Evolutionary conservation across 2,113 vertebrate species (phyloP).

Genomic region (Rhinogobius similis): DNA sequence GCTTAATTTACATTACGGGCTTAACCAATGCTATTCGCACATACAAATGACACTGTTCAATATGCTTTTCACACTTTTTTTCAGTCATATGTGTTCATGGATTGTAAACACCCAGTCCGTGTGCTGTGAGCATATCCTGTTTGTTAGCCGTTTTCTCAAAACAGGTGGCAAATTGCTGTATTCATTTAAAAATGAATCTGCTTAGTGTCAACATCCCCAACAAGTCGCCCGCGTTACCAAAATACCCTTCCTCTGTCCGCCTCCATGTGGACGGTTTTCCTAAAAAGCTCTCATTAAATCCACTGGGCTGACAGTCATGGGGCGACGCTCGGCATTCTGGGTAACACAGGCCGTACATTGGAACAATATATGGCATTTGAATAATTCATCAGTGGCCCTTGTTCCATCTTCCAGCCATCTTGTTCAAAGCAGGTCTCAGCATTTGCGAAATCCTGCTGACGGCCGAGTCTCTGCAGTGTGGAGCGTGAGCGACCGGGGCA

Average conservation of each 20-base stretch:
- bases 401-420: background rate
- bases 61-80: background rate
- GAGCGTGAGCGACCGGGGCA: background rate
- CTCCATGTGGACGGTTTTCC: conserved; percentile 16
- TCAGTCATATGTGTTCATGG: background rate
- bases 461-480: background rate
- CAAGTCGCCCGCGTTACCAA: conserved; percentile 12
- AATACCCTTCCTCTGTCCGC: conserved; percentile 46
- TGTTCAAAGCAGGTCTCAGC: background rate
- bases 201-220: conserved; percentile 8
- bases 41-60: background rate
- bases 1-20: background rate
- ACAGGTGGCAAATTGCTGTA: conserved; percentile 32
- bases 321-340: conserved; percentile 36
- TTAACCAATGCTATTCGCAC: background rate
- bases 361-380: conserved; percentile 16
- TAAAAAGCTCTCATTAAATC: conserved; percentile 44
- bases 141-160: background rate
- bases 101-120: background rate
- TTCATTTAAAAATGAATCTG: conserved; percentile 19
- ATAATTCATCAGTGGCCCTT: conserved; percentile 17
- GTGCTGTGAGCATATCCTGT: background rate
- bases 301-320: conserved; percentile 16
- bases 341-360: conserved; percentile 25
- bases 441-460: conserved; percentile 1